These are phyloP conservation scores for Tricholaema leucomelas DNA, from an alignment of 2,113 vertebrate genomes.

Conservation along the genomic window DNA sequence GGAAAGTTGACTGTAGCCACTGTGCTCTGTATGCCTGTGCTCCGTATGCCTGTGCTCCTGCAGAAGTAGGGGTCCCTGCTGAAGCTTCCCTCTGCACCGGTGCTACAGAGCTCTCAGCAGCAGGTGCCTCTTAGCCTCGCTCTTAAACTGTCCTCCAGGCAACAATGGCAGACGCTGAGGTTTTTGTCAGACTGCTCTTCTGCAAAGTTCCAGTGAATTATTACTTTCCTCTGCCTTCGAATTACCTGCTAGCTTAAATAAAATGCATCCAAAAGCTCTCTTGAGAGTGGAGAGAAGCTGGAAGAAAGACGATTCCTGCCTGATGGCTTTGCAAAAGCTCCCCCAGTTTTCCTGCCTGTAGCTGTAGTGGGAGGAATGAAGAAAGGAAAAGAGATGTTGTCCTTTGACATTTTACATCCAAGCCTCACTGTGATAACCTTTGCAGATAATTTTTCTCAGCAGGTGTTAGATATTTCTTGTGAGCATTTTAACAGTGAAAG, in stretches of 20 bases:
- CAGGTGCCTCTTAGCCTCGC: not conserved
- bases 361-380: not conserved
- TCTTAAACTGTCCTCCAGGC: not conserved
- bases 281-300: not conserved
- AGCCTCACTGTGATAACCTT: conserved; percentile 55
- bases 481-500: conserved; percentile 62
- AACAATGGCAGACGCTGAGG: not conserved
- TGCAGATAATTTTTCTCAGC: conserved; percentile 69
- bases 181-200: not conserved
- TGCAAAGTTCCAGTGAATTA: conserved; percentile 38
- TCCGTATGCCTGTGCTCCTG: no score
- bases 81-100: not conserved
- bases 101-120: rapidly evolving
- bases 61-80: not conserved
- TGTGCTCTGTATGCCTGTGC: no score
- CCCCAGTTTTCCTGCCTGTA: not conserved
- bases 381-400: not conserved
- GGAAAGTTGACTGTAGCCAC: not conserved
- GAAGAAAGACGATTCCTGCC: conserved; percentile 37
- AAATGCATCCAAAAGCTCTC: not conserved
- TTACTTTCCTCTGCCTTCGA: conserved; percentile 43
- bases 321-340: not conserved
- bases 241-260: conserved; percentile 63
- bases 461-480: conserved; percentile 57
- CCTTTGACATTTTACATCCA: conserved; percentile 61